Evolutionary conservation across 2,888 invertebrate species (phyloP).

Genomic region (Hyalella azteca): DNA sequence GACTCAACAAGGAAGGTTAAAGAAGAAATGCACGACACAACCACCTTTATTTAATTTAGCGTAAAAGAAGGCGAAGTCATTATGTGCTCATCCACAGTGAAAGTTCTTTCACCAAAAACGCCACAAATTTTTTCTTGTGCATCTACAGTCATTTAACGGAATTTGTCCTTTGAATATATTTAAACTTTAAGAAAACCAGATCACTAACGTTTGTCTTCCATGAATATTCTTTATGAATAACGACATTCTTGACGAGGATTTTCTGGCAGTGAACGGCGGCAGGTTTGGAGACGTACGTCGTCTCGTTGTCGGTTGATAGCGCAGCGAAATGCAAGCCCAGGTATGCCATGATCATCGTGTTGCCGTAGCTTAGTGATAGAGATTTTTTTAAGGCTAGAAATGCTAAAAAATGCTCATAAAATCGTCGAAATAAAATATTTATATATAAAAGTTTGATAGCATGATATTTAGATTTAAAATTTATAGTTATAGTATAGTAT

Average conservation of each 20-base stretch:
- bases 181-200: not conserved
- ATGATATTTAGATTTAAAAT: not conserved
- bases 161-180: too few species aligned
- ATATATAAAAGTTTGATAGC: not conserved
- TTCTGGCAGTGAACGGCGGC: not conserved
- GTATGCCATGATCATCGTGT: not conserved
- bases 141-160: too few species aligned
- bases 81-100: too few species aligned
- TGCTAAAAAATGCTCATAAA: not conserved
- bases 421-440: not conserved
- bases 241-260: not conserved
- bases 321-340: not conserved
- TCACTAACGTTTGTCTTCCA: not conserved
- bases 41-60: too few species aligned
- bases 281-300: not conserved
- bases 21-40: too few species aligned
- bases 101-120: too few species aligned
- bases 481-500: not conserved
- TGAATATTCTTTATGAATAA: not conserved
- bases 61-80: too few species aligned
- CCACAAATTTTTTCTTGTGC: too few species aligned
- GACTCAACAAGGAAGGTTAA: too few species aligned
- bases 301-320: not conserved
- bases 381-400: not conserved
- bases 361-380: too few species aligned